Conservation (phyloP, 2,888 invertebrate genomes). For the Amiota minor region DNA sequence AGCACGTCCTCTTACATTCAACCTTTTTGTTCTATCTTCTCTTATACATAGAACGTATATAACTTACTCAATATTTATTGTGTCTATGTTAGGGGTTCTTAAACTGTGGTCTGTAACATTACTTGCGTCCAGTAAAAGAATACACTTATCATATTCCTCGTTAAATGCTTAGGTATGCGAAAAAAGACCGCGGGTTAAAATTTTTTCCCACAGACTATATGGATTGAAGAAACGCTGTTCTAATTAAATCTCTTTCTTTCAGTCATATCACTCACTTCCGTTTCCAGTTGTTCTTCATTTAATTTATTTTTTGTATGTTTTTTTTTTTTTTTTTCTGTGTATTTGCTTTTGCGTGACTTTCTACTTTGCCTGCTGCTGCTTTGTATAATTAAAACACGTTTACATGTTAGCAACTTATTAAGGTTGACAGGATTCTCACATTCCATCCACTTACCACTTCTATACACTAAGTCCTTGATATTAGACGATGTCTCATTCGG, state of each 20-base stretch:
- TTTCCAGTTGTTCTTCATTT: slow-evolving; percentile 40
- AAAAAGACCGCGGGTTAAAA: neutral
- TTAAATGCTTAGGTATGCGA: neutral
- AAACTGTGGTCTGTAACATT: neutral
- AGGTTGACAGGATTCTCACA: slow-evolving; percentile 43
- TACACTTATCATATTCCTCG: too few relatives aligned
- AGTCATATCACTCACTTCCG: slow-evolving; percentile 31
- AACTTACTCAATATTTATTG: slow-evolving; percentile 35
- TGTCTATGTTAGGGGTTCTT: slow-evolving; percentile 25
- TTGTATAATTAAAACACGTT: slow-evolving; percentile 59
- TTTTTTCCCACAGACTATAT: neutral
- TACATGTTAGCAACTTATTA: slow-evolving; percentile 54
- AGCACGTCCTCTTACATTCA: slow-evolving; percentile 40
- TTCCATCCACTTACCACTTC: too few relatives aligned
- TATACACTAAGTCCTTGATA: too few relatives aligned
- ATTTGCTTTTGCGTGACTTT: slow-evolving; percentile 28
- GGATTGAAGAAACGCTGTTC: neutral
- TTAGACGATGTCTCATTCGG: too few relatives aligned
- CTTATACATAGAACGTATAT: neutral
- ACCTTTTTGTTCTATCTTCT: slow-evolving; percentile 32
- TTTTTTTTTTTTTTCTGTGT: neutral
- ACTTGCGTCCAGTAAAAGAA: neutral
- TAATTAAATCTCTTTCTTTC: neutral
- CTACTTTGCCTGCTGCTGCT: slow-evolving; percentile 24
- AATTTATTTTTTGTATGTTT: slow-evolving; percentile 34